These are phyloP conservation scores for Malacoraja senta DNA, from an alignment of 2,797 vertebrate genomes.

Conservation along the genomic window DNA sequence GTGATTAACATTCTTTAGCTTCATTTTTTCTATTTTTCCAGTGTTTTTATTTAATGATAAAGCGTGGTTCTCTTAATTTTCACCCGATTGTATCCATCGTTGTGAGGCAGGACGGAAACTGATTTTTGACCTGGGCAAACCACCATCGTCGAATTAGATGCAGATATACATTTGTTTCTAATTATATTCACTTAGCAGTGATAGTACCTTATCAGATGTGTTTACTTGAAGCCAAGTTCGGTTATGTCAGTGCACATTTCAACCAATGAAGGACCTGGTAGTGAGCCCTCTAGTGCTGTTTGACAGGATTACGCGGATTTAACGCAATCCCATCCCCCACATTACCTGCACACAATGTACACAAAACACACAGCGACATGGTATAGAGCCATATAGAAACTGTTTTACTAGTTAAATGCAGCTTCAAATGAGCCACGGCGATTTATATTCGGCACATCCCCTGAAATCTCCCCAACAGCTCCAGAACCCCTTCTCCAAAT, in stretches of 20 bases:
- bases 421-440: background rate
- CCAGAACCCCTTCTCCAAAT: background rate
- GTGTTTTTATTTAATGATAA: background rate
- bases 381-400: too few species aligned
- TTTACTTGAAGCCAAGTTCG: background rate
- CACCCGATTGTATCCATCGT: background rate
- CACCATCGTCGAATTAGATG: background rate
- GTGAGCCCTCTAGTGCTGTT: background rate
- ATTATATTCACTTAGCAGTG: conserved; percentile 8
- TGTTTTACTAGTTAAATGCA: background rate
- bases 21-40: background rate
- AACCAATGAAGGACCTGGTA: background rate
- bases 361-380: background rate
- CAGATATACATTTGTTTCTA: background rate
- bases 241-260: background rate
- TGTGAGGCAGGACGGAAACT: too few species aligned
- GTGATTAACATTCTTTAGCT: background rate
- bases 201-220: conserved; percentile 8
- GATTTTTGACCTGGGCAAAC: background rate
- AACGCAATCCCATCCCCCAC: background rate
- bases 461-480: background rate
- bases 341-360: background rate
- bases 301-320: background rate
- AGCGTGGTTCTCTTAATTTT: background rate
- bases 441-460: background rate